Base-by-base conservation (phyloP, 2,113 vertebrate genomes). In the Lynx canadensis region DNA sequence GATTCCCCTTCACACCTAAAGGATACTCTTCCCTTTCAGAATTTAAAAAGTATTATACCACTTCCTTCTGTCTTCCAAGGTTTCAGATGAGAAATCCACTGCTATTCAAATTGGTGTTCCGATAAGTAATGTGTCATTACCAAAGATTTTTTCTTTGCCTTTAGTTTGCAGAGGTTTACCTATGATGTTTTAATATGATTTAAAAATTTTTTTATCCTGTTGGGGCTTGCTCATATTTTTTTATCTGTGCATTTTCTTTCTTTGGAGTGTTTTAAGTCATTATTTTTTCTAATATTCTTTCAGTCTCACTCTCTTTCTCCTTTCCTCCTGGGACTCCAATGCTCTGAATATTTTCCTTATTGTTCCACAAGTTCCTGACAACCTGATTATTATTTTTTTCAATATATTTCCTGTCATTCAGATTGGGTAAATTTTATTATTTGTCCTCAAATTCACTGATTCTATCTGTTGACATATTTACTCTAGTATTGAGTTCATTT, bases 101-200 rank as follows among this genome's bases (percentile, higher is more conserved):
- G 21, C 83, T 55, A 79, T 90, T 92, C 73, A 52, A 69, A 91
- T 36, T 95, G 33, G 41, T 84, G 21, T 76, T 82, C 21, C 60
- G 10, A 74, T 88, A 89, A 18, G 33, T 73, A 73, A 80, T 52
- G 31, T 31, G 27, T 93, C 63, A 76, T 87, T 95, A 41, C 41
- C 41, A 5, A 80, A 68, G 38, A 83, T 91, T 66, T 79, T 92
- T 82, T 88, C 48, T 87, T 84, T 92, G 19, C 25, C 71, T 96
- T 94, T 55, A 66, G 69, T 88, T 96, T 93, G 89, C 38, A 73
- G n/a, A 94, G 76, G 73, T 88, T 91, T 84, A 90, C 89, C 9
- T 92, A 27, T 45, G 6, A 69, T 85, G 27, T 71, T n/a, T 69
- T 74, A 27, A 93, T 84, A 48, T 55, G n/a, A 74, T 96, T 88